phyloP scores from a whole-genome alignment of 1,140 invertebrate genomes.

The Potamilus streckersoni region DNA sequence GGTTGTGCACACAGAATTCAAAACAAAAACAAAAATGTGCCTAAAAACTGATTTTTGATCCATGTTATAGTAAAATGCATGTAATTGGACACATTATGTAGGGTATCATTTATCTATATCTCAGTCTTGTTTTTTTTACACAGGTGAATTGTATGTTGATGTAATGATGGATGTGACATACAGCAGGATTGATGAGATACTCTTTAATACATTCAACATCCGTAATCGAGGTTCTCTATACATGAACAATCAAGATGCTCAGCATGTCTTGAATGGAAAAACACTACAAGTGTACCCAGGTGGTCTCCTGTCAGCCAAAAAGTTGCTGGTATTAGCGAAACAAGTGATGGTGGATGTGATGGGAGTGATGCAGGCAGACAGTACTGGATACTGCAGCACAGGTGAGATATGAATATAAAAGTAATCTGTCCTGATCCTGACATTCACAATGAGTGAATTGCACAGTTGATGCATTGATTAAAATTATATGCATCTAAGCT shows the following conservation, averaged over 20 bases:
- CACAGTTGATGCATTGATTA: neutral
- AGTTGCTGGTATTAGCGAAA: slow-evolving; percentile 35
- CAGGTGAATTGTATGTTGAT: slow-evolving; percentile 48
- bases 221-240: slow-evolving; percentile 50
- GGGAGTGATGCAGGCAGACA: slow-evolving; percentile 44
- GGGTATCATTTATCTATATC: too few species aligned
- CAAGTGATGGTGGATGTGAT: slow-evolving; percentile 48
- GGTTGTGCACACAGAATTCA: too few species aligned
- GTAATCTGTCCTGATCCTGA: neutral
- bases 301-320: slow-evolving; percentile 35
- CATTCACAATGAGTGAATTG: neutral
- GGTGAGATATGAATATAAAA: slow-evolving; percentile 21
- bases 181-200: slow-evolving; percentile 41
- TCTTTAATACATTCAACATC: slow-evolving; percentile 48
- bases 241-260: slow-evolving; percentile 40
- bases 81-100: too few species aligned
- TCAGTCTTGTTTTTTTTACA: neutral
- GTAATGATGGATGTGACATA: slow-evolving; percentile 49
- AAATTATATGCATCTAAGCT: too few species aligned
- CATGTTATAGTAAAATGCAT: too few species aligned
- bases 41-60: too few species aligned
- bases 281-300: slow-evolving; percentile 39
- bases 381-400: slow-evolving; percentile 41
- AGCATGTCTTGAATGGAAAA: slow-evolving; percentile 38
- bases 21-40: too few species aligned